Evolutionary conservation across 2,113 vertebrate species (phyloP), one percentile per base, ranked within the genome.

Genomic region (Myrmophylax atrothorax): DNA sequence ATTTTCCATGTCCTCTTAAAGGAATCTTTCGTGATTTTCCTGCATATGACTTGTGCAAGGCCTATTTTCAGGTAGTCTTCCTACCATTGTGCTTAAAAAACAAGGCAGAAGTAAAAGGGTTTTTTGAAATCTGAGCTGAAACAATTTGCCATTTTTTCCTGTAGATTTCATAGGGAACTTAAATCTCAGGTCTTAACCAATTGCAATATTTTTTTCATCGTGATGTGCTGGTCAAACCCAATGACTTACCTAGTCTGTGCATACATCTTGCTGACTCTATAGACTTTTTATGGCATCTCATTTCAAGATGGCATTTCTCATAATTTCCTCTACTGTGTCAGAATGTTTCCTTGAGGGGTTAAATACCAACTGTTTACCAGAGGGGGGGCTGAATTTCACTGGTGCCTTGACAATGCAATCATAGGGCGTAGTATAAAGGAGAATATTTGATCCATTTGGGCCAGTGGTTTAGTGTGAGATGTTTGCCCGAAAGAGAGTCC

Each of bases 11-110:
- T 70, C 35, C 18, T 66, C 29, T 1, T 1, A 24, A 2, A 62
- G 44, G 33, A 52, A 10, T 80, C 16, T 59, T 18, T 37, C 28
- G 20, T 67, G 42, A 5, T 74, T 26, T 77, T 94, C 53, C 55
- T 75, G 33, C 0, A 0, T 0, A 0, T 11, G 5, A 6, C 13
- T 53, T 64, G 5, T 46, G 9, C 55, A 67, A 66, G 14, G 16
- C 31, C 25, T 63, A 1, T 55, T 74, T 87, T 63, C 44, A 23
- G 7, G 11, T 60, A 64, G 7, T 59, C 12, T 62, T 74, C 31
- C 19, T 59, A 29, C 28, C 10, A 33, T 3, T 56, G 15, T 2
- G 1, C 15, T 74, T 87, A 33, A 85, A 77, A 84, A 16, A 49
- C 35, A 24, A 33, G 25, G n/a, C 12, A 81, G 64, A 74, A 74